Conservation (phyloP, 2,113 vertebrate species). For the Sceloporus tristichus region DNA sequence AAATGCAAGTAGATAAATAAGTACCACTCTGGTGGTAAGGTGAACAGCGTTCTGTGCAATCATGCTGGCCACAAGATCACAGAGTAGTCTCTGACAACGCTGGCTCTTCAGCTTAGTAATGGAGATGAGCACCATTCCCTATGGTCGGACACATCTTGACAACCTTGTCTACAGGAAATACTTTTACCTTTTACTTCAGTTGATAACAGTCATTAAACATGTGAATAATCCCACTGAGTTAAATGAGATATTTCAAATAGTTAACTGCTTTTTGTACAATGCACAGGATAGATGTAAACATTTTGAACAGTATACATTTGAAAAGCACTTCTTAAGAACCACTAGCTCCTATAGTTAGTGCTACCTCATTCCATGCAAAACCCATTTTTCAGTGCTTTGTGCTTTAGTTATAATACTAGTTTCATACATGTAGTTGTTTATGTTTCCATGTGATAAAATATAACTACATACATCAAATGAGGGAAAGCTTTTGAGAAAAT, state of each 20-base stretch:
- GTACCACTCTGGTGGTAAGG: too few species aligned
- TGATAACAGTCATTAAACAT: not conserved
- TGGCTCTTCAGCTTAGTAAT: too few species aligned
- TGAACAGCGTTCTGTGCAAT: too few species aligned
- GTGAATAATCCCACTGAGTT: conserved; percentile 6
- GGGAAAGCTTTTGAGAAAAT: conserved; percentile 32
- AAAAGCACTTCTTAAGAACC: not conserved
- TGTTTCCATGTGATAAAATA: conserved; percentile 31
- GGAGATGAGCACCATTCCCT: too few species aligned
- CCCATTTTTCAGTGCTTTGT: not conserved
- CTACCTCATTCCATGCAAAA: not conserved
- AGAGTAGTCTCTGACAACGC: too few species aligned
- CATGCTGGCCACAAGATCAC: too few species aligned
- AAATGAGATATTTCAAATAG: not conserved
- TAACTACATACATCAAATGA: not conserved
- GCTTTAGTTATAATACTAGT: not conserved
- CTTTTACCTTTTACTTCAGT: too few species aligned
- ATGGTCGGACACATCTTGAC: too few species aligned
- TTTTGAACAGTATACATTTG: conserved; percentile 5
- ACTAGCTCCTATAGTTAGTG: not conserved
- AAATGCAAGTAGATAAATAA: too few species aligned
- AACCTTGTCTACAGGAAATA: too few species aligned
- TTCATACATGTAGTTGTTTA: too few species aligned
- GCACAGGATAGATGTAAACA: conserved; percentile 9
- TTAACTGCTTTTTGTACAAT: conserved; percentile 21